phyloP scores from a whole-genome alignment of 2,113 vertebrate genomes.

The Caranx ignobilis region DNA sequence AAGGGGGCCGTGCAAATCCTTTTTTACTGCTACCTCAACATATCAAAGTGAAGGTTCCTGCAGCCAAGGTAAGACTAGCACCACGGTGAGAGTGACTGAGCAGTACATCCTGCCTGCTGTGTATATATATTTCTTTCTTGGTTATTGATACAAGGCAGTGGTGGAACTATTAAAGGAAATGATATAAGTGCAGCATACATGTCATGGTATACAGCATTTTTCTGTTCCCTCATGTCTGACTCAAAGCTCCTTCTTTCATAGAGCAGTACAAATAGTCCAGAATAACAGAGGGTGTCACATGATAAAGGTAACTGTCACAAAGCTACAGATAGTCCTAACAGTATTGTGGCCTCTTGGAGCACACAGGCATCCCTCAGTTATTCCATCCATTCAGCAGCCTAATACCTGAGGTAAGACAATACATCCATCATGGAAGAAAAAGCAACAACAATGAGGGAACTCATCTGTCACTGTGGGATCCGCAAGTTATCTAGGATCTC shows the following conservation, averaged over 20 bases:
- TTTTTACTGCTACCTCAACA: conserved; percentile 8
- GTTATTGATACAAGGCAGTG: neutral
- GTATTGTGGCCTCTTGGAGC: neutral
- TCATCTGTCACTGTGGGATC: no score
- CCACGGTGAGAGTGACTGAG: conserved; percentile 10
- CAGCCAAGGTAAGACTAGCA: neutral
- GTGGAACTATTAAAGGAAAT: neutral
- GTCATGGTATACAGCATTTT: neutral
- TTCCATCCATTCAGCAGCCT: conserved; percentile 3
- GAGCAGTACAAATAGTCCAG: conserved; percentile 23
- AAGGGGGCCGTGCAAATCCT: neutral
- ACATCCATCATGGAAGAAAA: no score
- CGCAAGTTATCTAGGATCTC: no score
- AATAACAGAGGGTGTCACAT: neutral
- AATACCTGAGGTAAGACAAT: conserved; percentile 22
- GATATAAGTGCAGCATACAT: neutral
- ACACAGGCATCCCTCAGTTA: neutral
- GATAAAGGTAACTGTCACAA: conserved; percentile 21
- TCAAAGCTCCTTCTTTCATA: neutral
- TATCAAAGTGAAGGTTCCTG: conserved; percentile 22
- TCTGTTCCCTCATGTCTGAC: neutral
- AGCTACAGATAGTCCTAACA: conserved; percentile 44
- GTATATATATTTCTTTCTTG: neutral
- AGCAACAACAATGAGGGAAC: neutral
- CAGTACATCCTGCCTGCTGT: neutral